Conservation (phyloP, 1,140 invertebrate species). For the Bombus polaris region DNA sequence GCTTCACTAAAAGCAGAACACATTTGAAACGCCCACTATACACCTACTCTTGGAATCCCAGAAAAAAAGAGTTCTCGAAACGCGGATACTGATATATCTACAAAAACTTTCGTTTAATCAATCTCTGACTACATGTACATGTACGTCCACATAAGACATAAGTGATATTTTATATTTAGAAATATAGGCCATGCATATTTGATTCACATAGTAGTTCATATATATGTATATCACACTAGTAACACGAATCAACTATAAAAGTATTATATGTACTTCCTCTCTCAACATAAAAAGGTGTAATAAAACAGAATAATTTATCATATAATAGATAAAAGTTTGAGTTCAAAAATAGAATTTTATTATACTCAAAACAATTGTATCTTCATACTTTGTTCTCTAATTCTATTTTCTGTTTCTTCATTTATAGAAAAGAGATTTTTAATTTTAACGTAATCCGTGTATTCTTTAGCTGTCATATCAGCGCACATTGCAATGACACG, state of each 20-base stretch:
- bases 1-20: constrained; percentile 53
- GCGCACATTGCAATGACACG: constrained; percentile 14
- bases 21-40: constrained; percentile 61
- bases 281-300: background rate
- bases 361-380: background rate
- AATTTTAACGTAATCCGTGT: background rate
- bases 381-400: background rate
- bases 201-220: background rate
- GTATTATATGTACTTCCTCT: too few relatives aligned
- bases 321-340: background rate
- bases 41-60: constrained; percentile 42
- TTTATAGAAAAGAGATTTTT: background rate
- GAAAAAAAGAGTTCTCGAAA: constrained; percentile 46
- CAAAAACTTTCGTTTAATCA: constrained; percentile 7
- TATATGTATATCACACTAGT: too few relatives aligned
- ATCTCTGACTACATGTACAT: background rate
- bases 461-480: constrained; percentile 16
- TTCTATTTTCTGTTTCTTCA: background rate
- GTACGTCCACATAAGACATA: background rate
- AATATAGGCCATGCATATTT: constrained; percentile 31
- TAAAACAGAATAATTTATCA: background rate
- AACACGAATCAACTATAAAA: background rate
- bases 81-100: constrained; percentile 20
- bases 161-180: constrained; percentile 20
- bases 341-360: background rate